phyloP scores from a whole-genome alignment of 2,797 vertebrate species.

The Eutrigla gurnardus region DNA sequence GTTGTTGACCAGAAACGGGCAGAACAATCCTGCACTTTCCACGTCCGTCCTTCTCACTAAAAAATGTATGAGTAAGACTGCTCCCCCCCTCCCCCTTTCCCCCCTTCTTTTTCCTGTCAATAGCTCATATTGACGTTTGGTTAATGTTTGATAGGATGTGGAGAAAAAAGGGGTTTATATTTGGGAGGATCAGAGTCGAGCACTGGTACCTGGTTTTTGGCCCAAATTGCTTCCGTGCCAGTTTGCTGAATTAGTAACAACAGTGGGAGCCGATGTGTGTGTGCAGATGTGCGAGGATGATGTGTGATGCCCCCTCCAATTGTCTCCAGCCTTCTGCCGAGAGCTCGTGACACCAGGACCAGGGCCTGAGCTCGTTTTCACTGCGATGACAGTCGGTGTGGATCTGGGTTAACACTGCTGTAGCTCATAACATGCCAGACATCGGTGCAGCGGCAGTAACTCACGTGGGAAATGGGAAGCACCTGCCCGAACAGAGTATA shows the following conservation, averaged over 20 bases:
- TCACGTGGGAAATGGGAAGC: conserved; percentile 24
- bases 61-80: conserved; percentile 48
- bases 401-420: conserved; percentile 68
- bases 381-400: conserved; percentile 63
- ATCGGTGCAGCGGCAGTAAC: conserved; percentile 50
- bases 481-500: conserved; percentile 6
- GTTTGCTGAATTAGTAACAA: conserved; percentile 62
- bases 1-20: conserved; percentile 53
- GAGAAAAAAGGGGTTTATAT: conserved; percentile 45
- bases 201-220: conserved; percentile 42
- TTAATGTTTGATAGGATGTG: conserved; percentile 64
- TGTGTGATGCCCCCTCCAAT: conserved; percentile 41
- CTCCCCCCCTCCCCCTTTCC: background rate
- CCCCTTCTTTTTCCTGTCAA: conserved; percentile 39
- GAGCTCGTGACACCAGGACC: conserved; percentile 51
- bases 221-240: conserved; percentile 53
- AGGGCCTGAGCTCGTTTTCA: conserved; percentile 68
- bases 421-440: conserved; percentile 60
- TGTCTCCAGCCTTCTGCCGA: conserved; percentile 49
- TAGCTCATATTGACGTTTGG: conserved; percentile 56
- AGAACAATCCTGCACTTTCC: conserved; percentile 33
- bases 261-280: conserved; percentile 27
- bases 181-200: conserved; percentile 32
- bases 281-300: conserved; percentile 51
- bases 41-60: conserved; percentile 45